Base-by-base conservation (phyloP, 2,888 invertebrate species). In the Callosobruchus maculatus region DNA sequence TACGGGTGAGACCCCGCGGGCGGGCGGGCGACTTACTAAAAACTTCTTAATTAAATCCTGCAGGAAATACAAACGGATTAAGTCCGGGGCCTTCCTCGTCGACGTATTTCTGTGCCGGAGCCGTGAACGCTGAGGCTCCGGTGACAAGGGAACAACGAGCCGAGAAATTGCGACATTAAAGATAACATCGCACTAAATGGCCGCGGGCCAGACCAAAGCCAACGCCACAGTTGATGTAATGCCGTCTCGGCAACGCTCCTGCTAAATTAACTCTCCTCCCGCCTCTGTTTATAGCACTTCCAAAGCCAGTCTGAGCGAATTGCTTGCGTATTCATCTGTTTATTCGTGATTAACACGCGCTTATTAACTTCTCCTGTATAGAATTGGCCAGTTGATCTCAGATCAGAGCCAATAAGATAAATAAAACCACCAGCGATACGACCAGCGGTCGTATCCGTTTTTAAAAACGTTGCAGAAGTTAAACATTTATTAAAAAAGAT, bases 151-250 rank as follows among this genome's bases (percentile, higher is more conserved):
- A 80, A 86, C 86, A 86, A 86, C 86, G 86, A 86, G 85, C 85
- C 86, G 86, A 86, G 87, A 87, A 86, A 86, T 86, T 86, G 86
- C 85, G 83, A 85, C 86, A 85, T 85, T 84, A 86, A 85, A 86
- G 86, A 87, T 86, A 87, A 87, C 87, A 86, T 86, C 86, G 85
- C 82, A 85, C 84, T 86, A 86, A 86, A 86, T 85, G 82, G 86
- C 86, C 86, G 83, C 83, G 81, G 85, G 86, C 84, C 82, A 83
- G 82, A 84, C 49, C 49, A 49, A 49, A 49, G 49, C 49, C 49
- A 49, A 13, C 13, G 49, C 49, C 49, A 49, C 13, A 49, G 49
- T 49, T 49, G 49, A 49, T 49, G 49, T 49, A 49, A 49, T 49
- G 49, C 49, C 49, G 13, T 49, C 49, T 49, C 49, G 49, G 3